Conservation (phyloP, 2,888 invertebrate species). For the Meiosimyza platycephala region DNA sequence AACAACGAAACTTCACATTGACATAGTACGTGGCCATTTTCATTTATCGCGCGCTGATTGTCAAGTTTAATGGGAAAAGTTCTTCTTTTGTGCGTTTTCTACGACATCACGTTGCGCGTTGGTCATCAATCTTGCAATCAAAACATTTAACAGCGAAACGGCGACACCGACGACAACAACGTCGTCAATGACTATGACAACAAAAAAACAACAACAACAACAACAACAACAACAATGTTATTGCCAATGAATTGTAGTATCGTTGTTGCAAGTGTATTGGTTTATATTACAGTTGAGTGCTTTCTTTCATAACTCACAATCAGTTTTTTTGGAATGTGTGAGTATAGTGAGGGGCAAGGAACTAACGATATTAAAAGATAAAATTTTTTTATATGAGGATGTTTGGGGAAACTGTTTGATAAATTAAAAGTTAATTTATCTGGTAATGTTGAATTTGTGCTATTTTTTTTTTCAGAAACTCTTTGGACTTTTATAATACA, state of each 20-base stretch:
- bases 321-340: background rate
- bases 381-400: too few species aligned
- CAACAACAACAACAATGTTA: background rate
- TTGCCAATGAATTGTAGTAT: slow-evolving; percentile 8
- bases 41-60: slow-evolving; percentile 7
- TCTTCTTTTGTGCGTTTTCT: slow-evolving; percentile 26
- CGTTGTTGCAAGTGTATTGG: slow-evolving; percentile 9
- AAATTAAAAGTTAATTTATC: too few species aligned
- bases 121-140: slow-evolving; percentile 46
- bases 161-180: background rate
- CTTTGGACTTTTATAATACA: too few species aligned
- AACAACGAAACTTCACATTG: too few species aligned
- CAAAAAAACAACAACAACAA: background rate
- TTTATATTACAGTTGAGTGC: slow-evolving; percentile 10
- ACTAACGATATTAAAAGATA: too few species aligned
- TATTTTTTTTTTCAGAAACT: too few species aligned
- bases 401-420: too few species aligned
- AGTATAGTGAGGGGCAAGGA: too few species aligned
- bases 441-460: too few species aligned
- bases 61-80: slow-evolving; percentile 44
- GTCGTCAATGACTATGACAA: background rate
- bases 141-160: slow-evolving; percentile 34
- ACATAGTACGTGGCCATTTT: background rate
- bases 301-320: slow-evolving; percentile 18
- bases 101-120: slow-evolving; percentile 40